A percentile compares a stretch with the other conserved stretches of the same genome.
phyloP scores from a whole-genome alignment of 92 coral and sea anemone species.

The Epizoanthus fatuus region DNA sequence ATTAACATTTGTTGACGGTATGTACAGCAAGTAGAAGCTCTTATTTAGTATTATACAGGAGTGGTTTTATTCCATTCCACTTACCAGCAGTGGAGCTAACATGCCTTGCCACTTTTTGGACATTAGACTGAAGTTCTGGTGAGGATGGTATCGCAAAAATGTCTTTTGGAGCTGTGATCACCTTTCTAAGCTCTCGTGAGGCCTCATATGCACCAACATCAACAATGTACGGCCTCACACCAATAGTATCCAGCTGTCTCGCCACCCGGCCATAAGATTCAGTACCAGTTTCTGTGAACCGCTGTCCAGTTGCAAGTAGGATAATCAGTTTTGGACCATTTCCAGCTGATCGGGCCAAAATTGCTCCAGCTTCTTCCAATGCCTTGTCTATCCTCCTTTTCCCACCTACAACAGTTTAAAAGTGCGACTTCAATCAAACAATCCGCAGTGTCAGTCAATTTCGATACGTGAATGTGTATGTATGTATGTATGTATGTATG shows the following conservation, averaged over 20 bases:
- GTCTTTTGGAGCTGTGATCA: constrained; percentile 60
- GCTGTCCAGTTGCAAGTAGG: constrained; percentile 46
- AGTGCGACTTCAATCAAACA: neutral
- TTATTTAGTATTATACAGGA: neutral
- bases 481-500: no score
- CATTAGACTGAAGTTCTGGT: constrained; percentile 62
- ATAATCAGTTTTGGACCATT: constrained; percentile 46
- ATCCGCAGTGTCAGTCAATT: neutral
- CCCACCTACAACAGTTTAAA: constrained; percentile 61
- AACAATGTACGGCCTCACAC: constrained; percentile 77
- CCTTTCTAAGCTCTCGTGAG: constrained; percentile 45
- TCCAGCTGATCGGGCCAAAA: constrained; percentile 25
- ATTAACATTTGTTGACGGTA: no score
- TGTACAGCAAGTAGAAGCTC: no score
- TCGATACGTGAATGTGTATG: no score
- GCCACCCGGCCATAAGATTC: constrained; percentile 29
- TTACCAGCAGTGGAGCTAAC: constrained; percentile 67
- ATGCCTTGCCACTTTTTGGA: constrained; percentile 70
- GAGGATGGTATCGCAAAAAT: constrained; percentile 66
- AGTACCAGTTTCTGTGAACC: constrained; percentile 36
- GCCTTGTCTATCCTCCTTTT: constrained; percentile 72
- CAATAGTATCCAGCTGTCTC: constrained; percentile 62
- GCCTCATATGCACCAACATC: constrained; percentile 69
- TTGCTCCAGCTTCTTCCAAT: constrained; percentile 45
- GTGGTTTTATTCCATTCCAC: neutral